Base-by-base conservation (phyloP, 2,113 vertebrate genomes). In the Bufo bufo region DNA sequence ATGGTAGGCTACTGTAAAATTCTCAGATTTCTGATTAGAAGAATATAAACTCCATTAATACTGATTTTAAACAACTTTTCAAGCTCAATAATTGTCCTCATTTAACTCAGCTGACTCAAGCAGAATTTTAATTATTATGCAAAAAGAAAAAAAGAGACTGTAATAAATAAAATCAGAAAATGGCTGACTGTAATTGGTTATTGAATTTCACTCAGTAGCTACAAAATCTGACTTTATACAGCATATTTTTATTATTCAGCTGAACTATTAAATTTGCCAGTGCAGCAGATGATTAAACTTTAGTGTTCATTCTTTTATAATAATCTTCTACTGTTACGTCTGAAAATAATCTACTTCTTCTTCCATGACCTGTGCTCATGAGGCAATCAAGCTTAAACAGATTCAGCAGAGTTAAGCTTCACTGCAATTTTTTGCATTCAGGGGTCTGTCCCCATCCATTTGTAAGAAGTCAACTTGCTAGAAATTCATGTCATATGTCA, bases 401-500 rank as follows among this genome's bases (percentile, higher is more conserved):
- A 88, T 92, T 91, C 90, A 92, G 91, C 91, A 87, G 91, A 91
- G 91, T 92, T 94, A 94, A 94, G 92, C 92, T 93, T 92, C 90
- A 91, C 89, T 90, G 91, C 92, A 92, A 90, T 93, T 94, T 92
- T 92, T 90, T 90, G 90, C 91, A 92, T 90, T 91, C 92, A 79
- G 90, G 92, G 92, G 92, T 93, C 92, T 92, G 90, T 94, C 92
- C 91, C 91, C 90, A 92, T 93, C 81, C 91, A 93, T 95, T 82
- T 93, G 92, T 91, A 90, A 92, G 88, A 92, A 92, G 92, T 91
- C 92, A 92, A 91, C 89, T 82, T 93, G 92, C 91, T 93, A 94
- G 92, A 92, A 93, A 92, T 93, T 92, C 92, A 91, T 94, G 94
- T 94, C 93, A 94, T 92, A 93, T 92, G 93, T 93, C 92, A 93